A percentile compares a stretch with the other conserved stretches of the same genome.
phyloP scores from a whole-genome alignment of 2,113 vertebrate species.

The Seriola rivoliana region DNA sequence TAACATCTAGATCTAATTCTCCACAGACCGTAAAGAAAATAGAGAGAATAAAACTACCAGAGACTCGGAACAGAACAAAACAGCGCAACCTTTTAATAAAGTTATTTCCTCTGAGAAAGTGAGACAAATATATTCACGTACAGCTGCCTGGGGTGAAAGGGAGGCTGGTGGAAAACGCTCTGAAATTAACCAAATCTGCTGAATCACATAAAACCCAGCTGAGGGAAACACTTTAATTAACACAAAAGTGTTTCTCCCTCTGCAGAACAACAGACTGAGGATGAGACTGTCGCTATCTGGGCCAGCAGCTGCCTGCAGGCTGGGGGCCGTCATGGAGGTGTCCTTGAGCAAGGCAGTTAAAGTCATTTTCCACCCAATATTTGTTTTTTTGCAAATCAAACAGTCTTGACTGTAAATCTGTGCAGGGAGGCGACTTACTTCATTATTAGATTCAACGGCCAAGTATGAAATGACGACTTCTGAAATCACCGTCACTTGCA shows the following conservation, averaged over 20 bases:
- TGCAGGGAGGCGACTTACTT: background rate
- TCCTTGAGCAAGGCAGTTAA: background rate
- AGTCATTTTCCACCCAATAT: background rate
- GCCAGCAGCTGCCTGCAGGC: slow-evolving; percentile 34
- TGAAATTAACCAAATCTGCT: slow-evolving; percentile 18
- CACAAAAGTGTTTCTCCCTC: slow-evolving; percentile 11
- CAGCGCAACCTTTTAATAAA: background rate
- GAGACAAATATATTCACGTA: background rate
- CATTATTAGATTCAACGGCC: background rate
- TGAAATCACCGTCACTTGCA: no score
- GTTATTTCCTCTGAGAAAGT: slow-evolving; percentile 15
- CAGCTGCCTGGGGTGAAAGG: slow-evolving; percentile 19
- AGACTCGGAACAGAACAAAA: background rate
- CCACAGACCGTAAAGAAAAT: background rate
- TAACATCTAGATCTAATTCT: slow-evolving; percentile 1
- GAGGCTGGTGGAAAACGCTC: background rate
- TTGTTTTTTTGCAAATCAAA: background rate
- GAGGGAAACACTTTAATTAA: slow-evolving; percentile 55
- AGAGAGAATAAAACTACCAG: background rate
- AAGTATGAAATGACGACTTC: no score
- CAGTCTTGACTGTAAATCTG: background rate
- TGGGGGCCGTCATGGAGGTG: background rate
- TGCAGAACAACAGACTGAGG: slow-evolving; percentile 14
- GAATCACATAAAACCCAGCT: slow-evolving; percentile 28
- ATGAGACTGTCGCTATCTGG: slow-evolving; percentile 26